These are phyloP conservation scores for Limanda limanda DNA, from an alignment of 2,113 vertebrate species.

Conservation along the genomic window DNA sequence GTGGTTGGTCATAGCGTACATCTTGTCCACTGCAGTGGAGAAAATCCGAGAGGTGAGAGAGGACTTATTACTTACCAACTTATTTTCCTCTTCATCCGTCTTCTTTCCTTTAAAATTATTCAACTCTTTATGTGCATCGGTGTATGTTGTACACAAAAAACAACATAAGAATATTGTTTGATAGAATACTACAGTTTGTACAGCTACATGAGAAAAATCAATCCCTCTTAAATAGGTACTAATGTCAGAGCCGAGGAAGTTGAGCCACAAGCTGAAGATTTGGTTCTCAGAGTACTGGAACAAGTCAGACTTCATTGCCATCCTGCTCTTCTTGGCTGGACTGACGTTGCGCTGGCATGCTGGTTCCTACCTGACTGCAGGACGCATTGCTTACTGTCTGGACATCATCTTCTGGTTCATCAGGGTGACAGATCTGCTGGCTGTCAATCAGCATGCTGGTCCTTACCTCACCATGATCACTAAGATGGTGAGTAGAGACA, in stretches of 20 bases:
- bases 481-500: constrained; percentile 90
- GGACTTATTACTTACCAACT: too few relatives aligned
- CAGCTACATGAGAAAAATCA: neutral
- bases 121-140: neutral
- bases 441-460: constrained; percentile 95
- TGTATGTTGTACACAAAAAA: neutral
- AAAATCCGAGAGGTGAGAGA: constrained; percentile 92
- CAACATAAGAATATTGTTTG: neutral
- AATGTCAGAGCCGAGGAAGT: constrained; percentile 92
- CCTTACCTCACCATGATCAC: constrained; percentile 98
- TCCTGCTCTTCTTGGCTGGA: constrained; percentile 89
- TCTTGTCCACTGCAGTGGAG: constrained; percentile 91
- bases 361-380: constrained; percentile 80
- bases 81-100: neutral
- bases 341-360: constrained; percentile 86
- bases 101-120: neutral
- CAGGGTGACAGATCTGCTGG: constrained; percentile 92
- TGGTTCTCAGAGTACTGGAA: constrained; percentile 99
- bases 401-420: constrained; percentile 98
- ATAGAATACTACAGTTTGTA: neutral
- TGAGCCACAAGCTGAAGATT: constrained; percentile 92
- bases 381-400: constrained; percentile 91
- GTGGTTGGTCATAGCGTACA: constrained; percentile 92
- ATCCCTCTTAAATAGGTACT: constrained; percentile 81
- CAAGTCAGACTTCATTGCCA: constrained; percentile 90